Evolutionary conservation across 2,797 vertebrate species (phyloP).

Genomic region (Chiloscyllium punctatum): DNA sequence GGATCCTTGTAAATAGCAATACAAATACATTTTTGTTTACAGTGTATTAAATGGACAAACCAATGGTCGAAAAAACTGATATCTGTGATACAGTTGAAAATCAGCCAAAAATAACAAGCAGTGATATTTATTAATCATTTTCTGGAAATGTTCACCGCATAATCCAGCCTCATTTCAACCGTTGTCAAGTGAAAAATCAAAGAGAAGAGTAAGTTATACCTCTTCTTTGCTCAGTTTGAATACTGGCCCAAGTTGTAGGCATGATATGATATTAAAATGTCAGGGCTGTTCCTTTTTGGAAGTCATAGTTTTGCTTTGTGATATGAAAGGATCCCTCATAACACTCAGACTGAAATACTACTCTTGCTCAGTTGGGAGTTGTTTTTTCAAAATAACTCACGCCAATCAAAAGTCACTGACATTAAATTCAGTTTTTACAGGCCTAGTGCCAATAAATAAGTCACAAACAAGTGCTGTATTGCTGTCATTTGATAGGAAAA

Average conservation of each 20-base stretch:
- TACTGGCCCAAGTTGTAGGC: background rate
- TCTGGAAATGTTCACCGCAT: background rate
- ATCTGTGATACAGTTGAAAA: background rate
- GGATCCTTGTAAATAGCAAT: background rate
- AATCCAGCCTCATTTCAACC: background rate
- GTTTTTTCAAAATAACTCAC: constrained; percentile 33
- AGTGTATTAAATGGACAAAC: background rate
- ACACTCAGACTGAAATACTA: background rate
- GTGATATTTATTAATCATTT: constrained; percentile 9
- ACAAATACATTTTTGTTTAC: background rate
- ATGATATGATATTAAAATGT: constrained; percentile 37
- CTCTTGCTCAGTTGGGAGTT: constrained; percentile 31
- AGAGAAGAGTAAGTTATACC: background rate
- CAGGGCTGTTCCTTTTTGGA: constrained; percentile 2
- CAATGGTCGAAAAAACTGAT: constrained; percentile 19
- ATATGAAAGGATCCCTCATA: background rate
- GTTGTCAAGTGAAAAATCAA: constrained; percentile 9
- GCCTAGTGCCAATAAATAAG: constrained; percentile 63
- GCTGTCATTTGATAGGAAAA: constrained; percentile 70
- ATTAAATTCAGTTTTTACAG: constrained; percentile 65
- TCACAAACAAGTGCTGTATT: constrained; percentile 58
- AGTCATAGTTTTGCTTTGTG: constrained; percentile 34
- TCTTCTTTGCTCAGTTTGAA: constrained; percentile 17
- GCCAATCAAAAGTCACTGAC: constrained; percentile 54
- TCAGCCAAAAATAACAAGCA: constrained; percentile 29